phyloP scores from a whole-genome alignment of 2,113 vertebrate genomes.

The Synodontis membranacea region DNA sequence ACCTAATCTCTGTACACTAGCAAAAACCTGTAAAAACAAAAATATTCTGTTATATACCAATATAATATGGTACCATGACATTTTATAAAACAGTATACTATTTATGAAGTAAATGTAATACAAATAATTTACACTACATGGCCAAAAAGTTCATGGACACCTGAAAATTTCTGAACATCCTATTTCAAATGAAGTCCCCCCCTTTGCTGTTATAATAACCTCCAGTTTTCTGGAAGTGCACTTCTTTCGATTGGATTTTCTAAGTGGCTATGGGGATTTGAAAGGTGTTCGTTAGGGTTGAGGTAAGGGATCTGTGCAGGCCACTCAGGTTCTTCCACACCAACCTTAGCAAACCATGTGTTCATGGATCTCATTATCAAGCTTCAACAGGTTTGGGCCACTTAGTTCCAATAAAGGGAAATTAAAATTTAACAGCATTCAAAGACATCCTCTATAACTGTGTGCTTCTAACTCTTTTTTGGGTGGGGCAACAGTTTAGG shows the following conservation, averaged over 20 bases:
- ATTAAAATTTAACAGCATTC: neutral
- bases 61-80: neutral
- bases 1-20: conserved; percentile 80
- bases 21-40: conserved; percentile 80
- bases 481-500: neutral
- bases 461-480: neutral
- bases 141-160: neutral
- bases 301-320: neutral
- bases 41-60: neutral
- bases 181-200: neutral
- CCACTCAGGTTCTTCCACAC: neutral
- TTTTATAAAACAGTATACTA: neutral
- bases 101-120: neutral
- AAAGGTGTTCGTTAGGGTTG: neutral
- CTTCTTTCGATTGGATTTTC: neutral
- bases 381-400: neutral
- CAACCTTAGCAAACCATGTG: neutral
- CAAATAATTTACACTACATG: neutral
- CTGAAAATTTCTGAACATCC: neutral
- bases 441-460: neutral
- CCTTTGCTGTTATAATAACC: neutral
- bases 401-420: neutral
- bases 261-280: neutral
- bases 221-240: neutral
- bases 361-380: neutral